Percentiles rank a stretch among this genome's conserved stretches.
Evolutionary conservation across 1,140 invertebrate genomes (phyloP).

Genomic region (Microvelia longipes): DNA sequence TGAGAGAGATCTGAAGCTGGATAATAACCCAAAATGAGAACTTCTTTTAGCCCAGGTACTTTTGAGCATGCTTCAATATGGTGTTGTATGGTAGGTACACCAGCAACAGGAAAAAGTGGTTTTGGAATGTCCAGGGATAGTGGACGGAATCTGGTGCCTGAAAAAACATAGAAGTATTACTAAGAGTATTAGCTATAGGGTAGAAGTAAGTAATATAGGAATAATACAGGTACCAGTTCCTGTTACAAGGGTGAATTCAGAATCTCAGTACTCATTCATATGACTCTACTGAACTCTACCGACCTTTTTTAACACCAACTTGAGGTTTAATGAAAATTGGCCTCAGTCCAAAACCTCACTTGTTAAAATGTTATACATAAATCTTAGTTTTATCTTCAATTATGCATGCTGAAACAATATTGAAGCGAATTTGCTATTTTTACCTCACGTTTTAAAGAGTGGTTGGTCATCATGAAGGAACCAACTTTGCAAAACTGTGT

Average conservation of each 20-base stretch:
- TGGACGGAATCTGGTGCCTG: conserved; percentile 91
- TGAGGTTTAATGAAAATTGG: no score
- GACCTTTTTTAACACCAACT: no score
- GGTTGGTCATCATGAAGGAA: no score
- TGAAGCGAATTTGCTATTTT: not conserved
- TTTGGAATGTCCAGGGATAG: conserved; percentile 92
- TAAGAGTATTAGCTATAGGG: not conserved
- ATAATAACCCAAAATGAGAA: conserved; percentile 89
- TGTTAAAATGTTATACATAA: no score
- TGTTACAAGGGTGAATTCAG: conserved; percentile 13
- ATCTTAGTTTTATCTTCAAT: not conserved
- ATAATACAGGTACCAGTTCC: conserved; percentile 13
- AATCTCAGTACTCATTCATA: not conserved
- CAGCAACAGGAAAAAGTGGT: conserved; percentile 91
- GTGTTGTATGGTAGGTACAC: conserved; percentile 86
- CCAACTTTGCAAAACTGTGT: no score
- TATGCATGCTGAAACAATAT: not conserved
- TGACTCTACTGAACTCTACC: not conserved
- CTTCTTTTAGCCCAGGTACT: conserved; percentile 65
- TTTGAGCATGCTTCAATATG: conserved; percentile 88
- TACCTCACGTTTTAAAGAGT: not conserved
- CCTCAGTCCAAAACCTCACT: no score
- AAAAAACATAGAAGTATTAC: conserved; percentile 18
- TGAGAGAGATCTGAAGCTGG: conserved; percentile 59
- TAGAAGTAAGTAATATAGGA: conserved; percentile 5